These are phyloP conservation scores for Peromyscus leucopus DNA, from an alignment of 2,113 vertebrate genomes.

Conservation along the genomic window DNA sequence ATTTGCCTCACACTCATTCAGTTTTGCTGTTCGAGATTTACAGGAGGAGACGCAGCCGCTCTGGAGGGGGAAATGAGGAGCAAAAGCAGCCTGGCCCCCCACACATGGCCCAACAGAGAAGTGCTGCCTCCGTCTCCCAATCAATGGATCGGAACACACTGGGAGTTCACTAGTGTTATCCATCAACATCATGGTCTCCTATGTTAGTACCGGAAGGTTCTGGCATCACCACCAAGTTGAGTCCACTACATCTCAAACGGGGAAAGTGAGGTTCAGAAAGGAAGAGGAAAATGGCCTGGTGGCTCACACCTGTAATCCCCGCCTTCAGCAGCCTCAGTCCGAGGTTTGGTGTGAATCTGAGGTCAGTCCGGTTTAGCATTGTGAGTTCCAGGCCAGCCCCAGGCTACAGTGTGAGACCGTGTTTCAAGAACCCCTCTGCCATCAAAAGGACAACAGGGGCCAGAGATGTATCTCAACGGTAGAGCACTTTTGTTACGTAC, in stretches of 20 bases:
- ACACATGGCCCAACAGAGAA: background rate
- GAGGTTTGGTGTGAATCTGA: background rate
- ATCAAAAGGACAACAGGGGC: background rate
- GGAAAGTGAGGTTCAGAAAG: background rate
- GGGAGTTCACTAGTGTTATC: background rate
- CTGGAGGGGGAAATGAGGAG: background rate
- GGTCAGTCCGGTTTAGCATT: background rate
- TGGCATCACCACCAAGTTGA: background rate
- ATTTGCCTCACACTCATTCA: slow-evolving; percentile 62
- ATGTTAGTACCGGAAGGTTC: background rate
- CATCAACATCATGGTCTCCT: too few species aligned
- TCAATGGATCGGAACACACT: background rate
- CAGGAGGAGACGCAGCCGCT: background rate
- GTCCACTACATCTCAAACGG: background rate
- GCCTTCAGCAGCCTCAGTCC: background rate
- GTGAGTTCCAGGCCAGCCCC: background rate
- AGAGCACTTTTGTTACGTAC: background rate
- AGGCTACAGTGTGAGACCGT: background rate
- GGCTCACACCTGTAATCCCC: background rate
- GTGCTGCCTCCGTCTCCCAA: background rate
- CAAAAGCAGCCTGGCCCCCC: background rate
- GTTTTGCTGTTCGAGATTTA: slow-evolving; percentile 44
- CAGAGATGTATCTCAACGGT: background rate
- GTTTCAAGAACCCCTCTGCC: background rate
- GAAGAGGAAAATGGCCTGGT: background rate